Evolutionary conservation across 2,797 vertebrate species (phyloP), one percentile per base, ranked within the genome.

Genomic region (Psittacula derbiana): DNA sequence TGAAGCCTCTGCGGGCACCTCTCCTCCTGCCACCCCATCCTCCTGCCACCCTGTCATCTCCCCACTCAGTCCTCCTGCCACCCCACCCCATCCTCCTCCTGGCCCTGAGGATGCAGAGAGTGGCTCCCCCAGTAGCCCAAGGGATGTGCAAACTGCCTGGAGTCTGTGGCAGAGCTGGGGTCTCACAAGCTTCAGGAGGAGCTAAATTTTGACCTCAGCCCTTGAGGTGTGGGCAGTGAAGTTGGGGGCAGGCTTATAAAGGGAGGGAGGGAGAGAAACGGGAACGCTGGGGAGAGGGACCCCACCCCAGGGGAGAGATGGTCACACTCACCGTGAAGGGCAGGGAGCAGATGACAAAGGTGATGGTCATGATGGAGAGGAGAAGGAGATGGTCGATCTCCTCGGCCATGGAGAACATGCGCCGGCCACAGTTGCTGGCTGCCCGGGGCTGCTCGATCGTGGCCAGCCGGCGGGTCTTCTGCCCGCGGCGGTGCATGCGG

Each of bases 341-440:
- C 91, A 99, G 88, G 3, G 99, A 99, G 97, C 99, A 99, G 94
- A 99, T 97, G 83, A 99, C 98, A 69, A 99, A 99, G 97, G 98
- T 98, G 96, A 98, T 97, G 64, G 99, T 99, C 98, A 99, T 99
- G 95, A 99, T 97, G 94, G 99, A 97, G 75, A 99, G 97, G 16
- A 99, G 97, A 47, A 99, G 98, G 55, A 99, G 98, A 71, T 98
- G 98, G 93, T 99, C 98, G 7, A 99, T 97, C 97, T 99, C 99
- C 90, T 98, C 97, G 0, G 98, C 97, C 91, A 98, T 97, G 61
- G 98, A 98, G 88, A 96, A 92, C 21, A 80, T 74, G 47, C 80
- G 44, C 1, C 91, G 74, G 71, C 25, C 4, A 11, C 62, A 71
- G 44, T 46, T 90, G 2, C 19, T 0, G 4, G n/a, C 6, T 0